Conservation (phyloP, 2,797 vertebrate species). For the Momotus momota region DNA sequence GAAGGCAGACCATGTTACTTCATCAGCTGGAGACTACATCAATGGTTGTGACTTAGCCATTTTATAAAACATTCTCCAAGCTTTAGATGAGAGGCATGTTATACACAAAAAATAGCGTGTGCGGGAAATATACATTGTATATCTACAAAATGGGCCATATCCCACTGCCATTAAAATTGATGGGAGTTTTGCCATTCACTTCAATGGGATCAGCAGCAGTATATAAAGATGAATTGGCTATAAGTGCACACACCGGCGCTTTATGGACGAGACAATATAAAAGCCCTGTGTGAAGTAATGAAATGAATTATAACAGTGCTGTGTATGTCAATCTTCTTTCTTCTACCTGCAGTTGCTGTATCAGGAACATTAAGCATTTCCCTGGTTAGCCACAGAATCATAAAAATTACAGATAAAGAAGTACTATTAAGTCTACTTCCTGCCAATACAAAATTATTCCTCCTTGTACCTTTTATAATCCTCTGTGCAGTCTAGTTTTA, state of each 20-base stretch:
- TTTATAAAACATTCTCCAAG: slow-evolving; percentile 1
- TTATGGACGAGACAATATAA: slow-evolving; percentile 66
- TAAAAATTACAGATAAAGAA: slow-evolving; percentile 60
- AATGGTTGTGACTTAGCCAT: not conserved
- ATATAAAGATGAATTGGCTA: slow-evolving; percentile 66
- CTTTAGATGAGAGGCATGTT: not conserved
- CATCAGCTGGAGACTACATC: not conserved
- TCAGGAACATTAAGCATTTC: slow-evolving; percentile 60
- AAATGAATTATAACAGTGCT: slow-evolving; percentile 55
- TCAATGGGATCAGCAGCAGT: slow-evolving; percentile 57
- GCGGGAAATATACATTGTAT: slow-evolving; percentile 53
- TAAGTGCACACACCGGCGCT: slow-evolving; percentile 9
- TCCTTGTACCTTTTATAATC: not conserved
- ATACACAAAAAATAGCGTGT: not conserved
- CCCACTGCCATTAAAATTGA: slow-evolving; percentile 53
- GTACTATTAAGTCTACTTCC: slow-evolving; percentile 41
- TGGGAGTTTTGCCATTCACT: slow-evolving; percentile 58
- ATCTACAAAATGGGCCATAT: slow-evolving; percentile 65
- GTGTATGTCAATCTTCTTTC: slow-evolving; percentile 54
- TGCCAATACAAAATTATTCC: slow-evolving; percentile 37
- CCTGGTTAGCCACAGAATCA: slow-evolving; percentile 44
- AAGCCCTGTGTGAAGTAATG: slow-evolving; percentile 50
- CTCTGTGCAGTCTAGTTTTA: slow-evolving; percentile 12
- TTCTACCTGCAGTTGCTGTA: slow-evolving; percentile 31
- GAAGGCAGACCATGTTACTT: not conserved